Conservation (phyloP, 2,797 vertebrate genomes). For the Brachyrhaphis roseni region DNA sequence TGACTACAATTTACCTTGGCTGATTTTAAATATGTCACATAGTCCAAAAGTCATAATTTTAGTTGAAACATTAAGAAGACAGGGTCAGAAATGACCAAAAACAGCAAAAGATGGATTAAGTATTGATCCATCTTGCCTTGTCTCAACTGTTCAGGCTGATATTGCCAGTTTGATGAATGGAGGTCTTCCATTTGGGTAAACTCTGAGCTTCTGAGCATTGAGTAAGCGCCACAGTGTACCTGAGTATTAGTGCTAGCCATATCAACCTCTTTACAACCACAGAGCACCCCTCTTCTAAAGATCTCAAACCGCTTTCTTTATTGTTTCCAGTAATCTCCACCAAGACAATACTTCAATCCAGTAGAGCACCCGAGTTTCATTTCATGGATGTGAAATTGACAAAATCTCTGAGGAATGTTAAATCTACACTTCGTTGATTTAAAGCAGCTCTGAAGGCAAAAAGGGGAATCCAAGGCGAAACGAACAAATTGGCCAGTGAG, state of each 20-base stretch:
- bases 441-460: neutral
- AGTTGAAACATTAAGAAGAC: neutral
- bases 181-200: neutral
- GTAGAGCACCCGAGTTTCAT: neutral
- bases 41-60: neutral
- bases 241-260: neutral
- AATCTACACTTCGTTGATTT: neutral
- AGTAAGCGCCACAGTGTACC: neutral
- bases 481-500: neutral
- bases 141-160: neutral
- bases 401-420: neutral
- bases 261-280: neutral
- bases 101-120: neutral
- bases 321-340: neutral
- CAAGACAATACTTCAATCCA: neutral
- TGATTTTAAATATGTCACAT: neutral
- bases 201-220: neutral
- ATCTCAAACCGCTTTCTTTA: neutral
- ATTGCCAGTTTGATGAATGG: neutral
- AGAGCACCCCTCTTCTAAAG: neutral
- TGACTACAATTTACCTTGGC: neutral
- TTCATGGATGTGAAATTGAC: neutral
- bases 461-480: neutral
- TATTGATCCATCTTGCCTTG: neutral
- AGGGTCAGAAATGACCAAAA: neutral